phyloP scores from a whole-genome alignment of 2,797 vertebrate species.

The Harpagifer antarcticus region DNA sequence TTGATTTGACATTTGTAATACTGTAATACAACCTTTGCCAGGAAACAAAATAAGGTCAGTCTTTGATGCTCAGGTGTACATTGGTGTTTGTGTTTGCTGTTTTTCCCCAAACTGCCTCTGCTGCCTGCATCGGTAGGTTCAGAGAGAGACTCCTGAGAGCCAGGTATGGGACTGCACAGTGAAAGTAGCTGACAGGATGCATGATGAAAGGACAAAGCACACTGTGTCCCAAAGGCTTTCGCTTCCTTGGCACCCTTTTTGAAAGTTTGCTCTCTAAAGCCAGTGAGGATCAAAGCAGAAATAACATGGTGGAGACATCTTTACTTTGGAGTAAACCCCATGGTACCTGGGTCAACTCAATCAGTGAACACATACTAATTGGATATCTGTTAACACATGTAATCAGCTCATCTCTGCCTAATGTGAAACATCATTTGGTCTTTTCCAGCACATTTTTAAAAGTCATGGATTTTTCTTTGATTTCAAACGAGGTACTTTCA shows the following conservation, averaged over 20 bases:
- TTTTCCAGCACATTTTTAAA: no score
- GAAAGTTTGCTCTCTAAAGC: constrained; percentile 25
- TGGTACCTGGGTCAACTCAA: neutral
- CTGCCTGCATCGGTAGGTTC: constrained; percentile 92
- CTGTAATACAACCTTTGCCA: constrained; percentile 15
- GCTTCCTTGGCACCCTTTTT: constrained; percentile 68
- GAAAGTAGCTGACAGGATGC: constrained; percentile 75
- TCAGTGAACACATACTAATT: neutral
- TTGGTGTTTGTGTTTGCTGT: constrained; percentile 75
- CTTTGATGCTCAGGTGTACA: constrained; percentile 44
- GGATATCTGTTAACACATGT: neutral
- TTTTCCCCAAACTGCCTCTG: constrained; percentile 83
- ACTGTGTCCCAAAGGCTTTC: constrained; percentile 70
- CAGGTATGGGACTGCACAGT: constrained; percentile 91
- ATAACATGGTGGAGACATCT: constrained; percentile 21
- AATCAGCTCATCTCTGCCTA: neutral
- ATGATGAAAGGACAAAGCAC: constrained; percentile 70
- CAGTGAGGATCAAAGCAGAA: constrained; percentile 40
- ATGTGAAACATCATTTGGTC: constrained; percentile 1
- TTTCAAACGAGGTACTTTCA: neutral
- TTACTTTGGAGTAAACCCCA: neutral
- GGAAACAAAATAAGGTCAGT: constrained; percentile 34
- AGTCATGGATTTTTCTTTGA: neutral
- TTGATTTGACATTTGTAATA: constrained; percentile 5
- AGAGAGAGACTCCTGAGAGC: constrained; percentile 95